These are phyloP conservation scores for Labrus mixtus DNA, from an alignment of 2,113 vertebrate species.

Conservation along the genomic window DNA sequence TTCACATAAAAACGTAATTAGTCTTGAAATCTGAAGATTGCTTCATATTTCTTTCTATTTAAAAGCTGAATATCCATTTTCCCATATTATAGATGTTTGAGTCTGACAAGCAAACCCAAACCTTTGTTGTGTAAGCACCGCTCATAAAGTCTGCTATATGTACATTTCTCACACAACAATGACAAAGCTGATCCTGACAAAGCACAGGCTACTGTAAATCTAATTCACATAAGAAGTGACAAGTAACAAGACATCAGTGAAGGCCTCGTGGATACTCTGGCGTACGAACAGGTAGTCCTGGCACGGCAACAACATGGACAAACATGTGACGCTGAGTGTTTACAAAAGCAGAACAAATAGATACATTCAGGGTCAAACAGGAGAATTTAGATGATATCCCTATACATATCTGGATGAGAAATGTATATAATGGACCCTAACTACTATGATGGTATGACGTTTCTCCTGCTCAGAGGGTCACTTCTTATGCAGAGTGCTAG, in stretches of 20 bases:
- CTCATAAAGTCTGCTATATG: not conserved
- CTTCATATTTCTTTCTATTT: not conserved
- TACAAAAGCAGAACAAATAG: slow-evolving; percentile 68
- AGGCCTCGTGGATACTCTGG: slow-evolving; percentile 20
- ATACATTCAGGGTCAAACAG: slow-evolving; percentile 47
- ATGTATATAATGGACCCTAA: not conserved
- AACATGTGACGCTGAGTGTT: slow-evolving; percentile 55
- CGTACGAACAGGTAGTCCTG: slow-evolving; percentile 45
- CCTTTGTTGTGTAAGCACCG: not conserved
- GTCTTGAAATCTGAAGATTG: not conserved
- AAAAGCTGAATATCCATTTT: not conserved
- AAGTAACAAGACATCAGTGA: slow-evolving; percentile 31
- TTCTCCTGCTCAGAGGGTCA: not conserved
- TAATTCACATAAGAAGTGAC: slow-evolving; percentile 23
- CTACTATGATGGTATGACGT: not conserved
- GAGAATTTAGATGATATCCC: slow-evolving; percentile 31
- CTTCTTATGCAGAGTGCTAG: not conserved
- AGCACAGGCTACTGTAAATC: not conserved
- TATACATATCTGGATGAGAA: slow-evolving; percentile 5
- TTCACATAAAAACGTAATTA: not conserved
- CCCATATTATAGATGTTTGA: slow-evolving; percentile 26
- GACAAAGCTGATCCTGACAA: slow-evolving; percentile 4
- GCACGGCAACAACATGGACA: slow-evolving; percentile 55
- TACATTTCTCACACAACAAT: slow-evolving; percentile 15
- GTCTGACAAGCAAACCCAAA: not conserved